A percentile compares a stretch with the other conserved stretches of the same genome.
These are phyloP conservation scores for Aramus guarauna DNA, from an alignment of 2,113 vertebrate genomes.

Conservation along the genomic window DNA sequence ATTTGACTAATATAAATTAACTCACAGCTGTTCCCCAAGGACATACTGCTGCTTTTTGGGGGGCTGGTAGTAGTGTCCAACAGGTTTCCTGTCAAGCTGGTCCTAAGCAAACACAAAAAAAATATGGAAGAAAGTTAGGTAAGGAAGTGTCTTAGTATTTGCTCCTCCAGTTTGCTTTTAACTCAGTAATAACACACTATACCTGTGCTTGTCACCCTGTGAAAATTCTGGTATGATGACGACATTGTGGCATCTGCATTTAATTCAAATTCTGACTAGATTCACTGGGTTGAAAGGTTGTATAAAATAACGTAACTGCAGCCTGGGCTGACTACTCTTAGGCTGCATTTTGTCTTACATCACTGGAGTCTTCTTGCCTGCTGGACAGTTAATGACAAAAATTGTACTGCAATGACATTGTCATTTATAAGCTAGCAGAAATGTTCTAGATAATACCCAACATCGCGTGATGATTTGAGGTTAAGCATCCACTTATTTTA, in stretches of 20 bases:
- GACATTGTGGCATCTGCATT: neutral
- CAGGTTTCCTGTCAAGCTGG: neutral
- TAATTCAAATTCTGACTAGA: neutral
- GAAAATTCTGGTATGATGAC: neutral
- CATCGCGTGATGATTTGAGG: slow-evolving; percentile 6
- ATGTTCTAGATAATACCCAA: slow-evolving; percentile 30
- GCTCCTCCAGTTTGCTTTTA: neutral
- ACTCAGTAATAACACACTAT: neutral
- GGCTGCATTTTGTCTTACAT: neutral
- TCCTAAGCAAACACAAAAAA: neutral
- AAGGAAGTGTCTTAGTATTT: neutral
- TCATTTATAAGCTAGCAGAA: neutral
- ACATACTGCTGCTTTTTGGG: neutral
- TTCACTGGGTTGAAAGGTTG: neutral
- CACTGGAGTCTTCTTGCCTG: neutral
- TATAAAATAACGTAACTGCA: neutral
- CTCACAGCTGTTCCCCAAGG: neutral
- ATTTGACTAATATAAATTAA: neutral
- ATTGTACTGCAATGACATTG: slow-evolving; percentile 26
- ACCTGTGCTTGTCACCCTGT: neutral
- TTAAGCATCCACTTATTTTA: slow-evolving; percentile 60
- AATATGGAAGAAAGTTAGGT: neutral
- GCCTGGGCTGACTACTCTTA: neutral
- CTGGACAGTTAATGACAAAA: slow-evolving; percentile 44
- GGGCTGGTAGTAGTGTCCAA: neutral